Evolutionary conservation across 2,113 vertebrate species (phyloP).

Genomic region (Callaeas wilsoni): DNA sequence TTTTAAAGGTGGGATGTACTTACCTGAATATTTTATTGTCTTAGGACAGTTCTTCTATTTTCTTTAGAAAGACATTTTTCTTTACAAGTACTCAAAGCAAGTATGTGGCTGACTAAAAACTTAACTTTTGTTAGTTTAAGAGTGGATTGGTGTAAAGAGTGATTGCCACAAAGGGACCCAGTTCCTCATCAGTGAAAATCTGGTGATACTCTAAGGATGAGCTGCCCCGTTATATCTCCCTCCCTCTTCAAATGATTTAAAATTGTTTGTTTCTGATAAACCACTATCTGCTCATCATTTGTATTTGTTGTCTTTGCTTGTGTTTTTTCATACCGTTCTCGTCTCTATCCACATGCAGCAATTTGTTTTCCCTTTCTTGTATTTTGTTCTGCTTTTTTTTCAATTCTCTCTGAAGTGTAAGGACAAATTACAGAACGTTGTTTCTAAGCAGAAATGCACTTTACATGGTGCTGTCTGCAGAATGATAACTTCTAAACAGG

Average conservation of each 20-base stretch:
- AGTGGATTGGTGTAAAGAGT: neutral
- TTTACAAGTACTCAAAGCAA: neutral
- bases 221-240: accelerated
- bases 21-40: neutral
- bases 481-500: neutral
- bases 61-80: neutral
- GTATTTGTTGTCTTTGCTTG: neutral
- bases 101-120: neutral
- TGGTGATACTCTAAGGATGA: neutral
- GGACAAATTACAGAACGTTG: neutral
- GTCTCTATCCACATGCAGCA: neutral
- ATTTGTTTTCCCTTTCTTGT: neutral
- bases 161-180: neutral
- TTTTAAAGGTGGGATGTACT: neutral
- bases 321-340: neutral
- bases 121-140: neutral
- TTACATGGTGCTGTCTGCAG: neutral
- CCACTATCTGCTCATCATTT: neutral
- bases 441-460: neutral
- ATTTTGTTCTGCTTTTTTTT: neutral
- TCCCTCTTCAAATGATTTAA: neutral
- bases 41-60: neutral
- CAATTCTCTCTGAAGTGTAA: neutral
- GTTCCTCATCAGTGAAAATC: neutral
- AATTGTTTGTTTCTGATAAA: neutral